Conservation (phyloP, 1,140 invertebrate species). For the Himalopsyche phryganea region DNA sequence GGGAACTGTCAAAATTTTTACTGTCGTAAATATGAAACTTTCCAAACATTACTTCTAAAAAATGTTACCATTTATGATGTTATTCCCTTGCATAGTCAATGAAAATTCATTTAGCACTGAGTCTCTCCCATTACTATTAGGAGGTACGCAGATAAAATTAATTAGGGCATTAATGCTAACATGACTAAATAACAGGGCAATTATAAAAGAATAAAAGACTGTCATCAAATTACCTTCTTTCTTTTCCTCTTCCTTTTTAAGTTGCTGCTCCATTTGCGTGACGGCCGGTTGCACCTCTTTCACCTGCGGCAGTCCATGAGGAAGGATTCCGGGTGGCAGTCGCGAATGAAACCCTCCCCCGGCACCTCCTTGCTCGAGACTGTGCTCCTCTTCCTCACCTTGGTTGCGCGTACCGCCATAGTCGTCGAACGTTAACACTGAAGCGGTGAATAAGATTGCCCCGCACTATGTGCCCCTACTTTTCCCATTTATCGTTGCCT, state of each 20-base stretch:
- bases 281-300: constrained; percentile 91
- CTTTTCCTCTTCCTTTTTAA: constrained; percentile 69
- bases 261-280: constrained; percentile 70
- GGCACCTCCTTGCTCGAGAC: constrained; percentile 58
- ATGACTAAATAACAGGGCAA: too few species aligned
- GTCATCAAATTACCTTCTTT: constrained; percentile 62
- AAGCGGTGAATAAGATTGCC: constrained; percentile 79
- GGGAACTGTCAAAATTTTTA: too few species aligned
- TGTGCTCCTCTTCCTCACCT: constrained; percentile 92
- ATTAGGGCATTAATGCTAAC: too few species aligned
- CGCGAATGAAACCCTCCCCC: constrained; percentile 72
- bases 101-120: too few species aligned
- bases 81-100: too few species aligned
- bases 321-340: constrained; percentile 85
- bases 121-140: too few species aligned
- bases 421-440: constrained; percentile 99
- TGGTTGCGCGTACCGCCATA: constrained; percentile 58
- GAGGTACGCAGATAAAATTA: too few species aligned
- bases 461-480: constrained; percentile 35
- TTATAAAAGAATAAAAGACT: too few species aligned
- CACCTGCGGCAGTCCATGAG: constrained; percentile 89
- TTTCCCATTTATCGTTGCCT: neutral
- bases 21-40: too few species aligned
- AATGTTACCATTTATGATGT: too few species aligned
- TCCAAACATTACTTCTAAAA: too few species aligned